A percentile compares a stretch with the other conserved stretches of the same genome.
Conservation (phyloP, 1,140 invertebrate species). For the Drosophila bipectinata region DNA sequence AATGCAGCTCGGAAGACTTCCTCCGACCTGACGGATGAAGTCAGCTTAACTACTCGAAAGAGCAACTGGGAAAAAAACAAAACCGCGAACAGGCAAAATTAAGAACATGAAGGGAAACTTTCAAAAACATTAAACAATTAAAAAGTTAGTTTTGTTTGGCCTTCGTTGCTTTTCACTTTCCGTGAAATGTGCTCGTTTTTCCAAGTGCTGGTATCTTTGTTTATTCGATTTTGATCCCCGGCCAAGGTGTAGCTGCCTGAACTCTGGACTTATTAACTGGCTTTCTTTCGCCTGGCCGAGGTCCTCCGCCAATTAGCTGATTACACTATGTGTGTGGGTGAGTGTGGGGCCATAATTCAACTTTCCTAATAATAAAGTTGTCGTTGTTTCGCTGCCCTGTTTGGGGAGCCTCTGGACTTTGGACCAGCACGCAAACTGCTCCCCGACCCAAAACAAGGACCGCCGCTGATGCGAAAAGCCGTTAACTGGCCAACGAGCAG, state of each 20-base stretch:
- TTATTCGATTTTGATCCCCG: conserved; percentile 18
- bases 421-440: conserved; percentile 47
- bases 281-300: conserved; percentile 15
- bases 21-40: conserved; percentile 28
- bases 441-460: conserved; percentile 40
- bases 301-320: conserved; percentile 51
- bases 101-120: conserved; percentile 60
- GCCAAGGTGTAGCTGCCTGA: conserved; percentile 30
- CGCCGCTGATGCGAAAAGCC: conserved; percentile 66
- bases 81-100: conserved; percentile 52
- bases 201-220: conserved; percentile 14
- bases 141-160: conserved; percentile 60
- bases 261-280: conserved; percentile 44
- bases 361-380: conserved; percentile 68
- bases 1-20: conserved; percentile 26
- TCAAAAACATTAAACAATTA: conserved; percentile 74
- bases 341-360: conserved; percentile 46
- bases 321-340: conserved; percentile 25
- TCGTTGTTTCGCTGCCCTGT: conserved; percentile 28
- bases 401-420: conserved; percentile 15
- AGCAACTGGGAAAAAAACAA: conserved; percentile 28
- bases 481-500: conserved; percentile 68
- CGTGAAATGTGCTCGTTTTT: conserved; percentile 23
- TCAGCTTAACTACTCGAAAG: conserved; percentile 37
- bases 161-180: conserved; percentile 46